Conservation (phyloP, 2,888 invertebrate species). For the Chrysotoxum bicinctum region DNA sequence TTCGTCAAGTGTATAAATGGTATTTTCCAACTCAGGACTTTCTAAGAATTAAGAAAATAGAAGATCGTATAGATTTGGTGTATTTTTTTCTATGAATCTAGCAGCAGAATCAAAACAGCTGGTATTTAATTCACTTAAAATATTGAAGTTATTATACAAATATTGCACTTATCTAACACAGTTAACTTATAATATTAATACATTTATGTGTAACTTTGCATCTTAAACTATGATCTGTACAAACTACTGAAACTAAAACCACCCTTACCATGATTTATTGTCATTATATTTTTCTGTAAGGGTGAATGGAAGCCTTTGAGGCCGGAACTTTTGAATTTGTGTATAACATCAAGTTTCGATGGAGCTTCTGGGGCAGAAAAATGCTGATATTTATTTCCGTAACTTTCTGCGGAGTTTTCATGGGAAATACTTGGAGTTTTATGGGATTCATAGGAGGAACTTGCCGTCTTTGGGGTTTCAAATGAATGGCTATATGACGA, state of each 20-base stretch:
- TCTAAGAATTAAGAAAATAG: too few relatives aligned
- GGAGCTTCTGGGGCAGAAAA: conserved; percentile 1
- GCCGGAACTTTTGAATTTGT: conserved; percentile 13
- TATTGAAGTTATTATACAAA: not conserved
- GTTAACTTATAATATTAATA: not conserved
- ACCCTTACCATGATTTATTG: conserved; percentile 79
- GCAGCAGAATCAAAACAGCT: not conserved
- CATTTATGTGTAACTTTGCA: not conserved
- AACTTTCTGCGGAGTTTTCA: conserved; percentile 1
- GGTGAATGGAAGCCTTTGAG: conserved; percentile 39
- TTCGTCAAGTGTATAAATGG: too few relatives aligned
- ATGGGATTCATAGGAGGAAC: conserved; percentile 2
- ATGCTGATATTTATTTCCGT: conserved; percentile 22
- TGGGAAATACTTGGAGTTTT: not conserved
- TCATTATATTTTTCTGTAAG: conserved; percentile 54
- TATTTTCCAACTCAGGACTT: too few relatives aligned
- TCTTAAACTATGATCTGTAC: conserved; percentile 70
- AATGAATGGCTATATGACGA: not conserved
- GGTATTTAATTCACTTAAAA: not conserved
- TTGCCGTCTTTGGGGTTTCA: not conserved
- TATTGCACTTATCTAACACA: conserved; percentile 27
- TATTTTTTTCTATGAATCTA: not conserved
- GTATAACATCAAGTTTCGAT: conserved; percentile 20
- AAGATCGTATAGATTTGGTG: too few relatives aligned
- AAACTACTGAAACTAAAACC: conserved; percentile 80